A percentile compares a stretch with the other conserved stretches of the same genome.
Conservation (phyloP, 2,113 vertebrate species). For the Sinocyclocheilus maitianheensis region DNA sequence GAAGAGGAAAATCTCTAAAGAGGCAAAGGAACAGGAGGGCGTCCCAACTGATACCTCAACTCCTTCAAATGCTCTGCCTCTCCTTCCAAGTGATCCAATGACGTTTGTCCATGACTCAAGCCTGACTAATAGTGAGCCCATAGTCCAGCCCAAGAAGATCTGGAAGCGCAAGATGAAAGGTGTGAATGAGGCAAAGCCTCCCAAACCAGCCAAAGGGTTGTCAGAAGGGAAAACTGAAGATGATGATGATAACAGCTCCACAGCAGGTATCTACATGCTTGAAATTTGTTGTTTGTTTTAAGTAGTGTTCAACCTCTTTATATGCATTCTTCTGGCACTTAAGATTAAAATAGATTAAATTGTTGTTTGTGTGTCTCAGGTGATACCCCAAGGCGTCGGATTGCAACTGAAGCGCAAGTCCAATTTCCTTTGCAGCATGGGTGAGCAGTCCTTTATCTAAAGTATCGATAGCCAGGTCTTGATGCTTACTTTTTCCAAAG, state of each 20-base stretch:
- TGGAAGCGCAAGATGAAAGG: constrained; percentile 58
- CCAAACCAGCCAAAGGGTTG: constrained; percentile 49
- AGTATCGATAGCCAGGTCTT: neutral
- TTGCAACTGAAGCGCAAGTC: constrained; percentile 91
- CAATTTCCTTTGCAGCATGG: constrained; percentile 88
- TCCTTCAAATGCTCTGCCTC: constrained; percentile 40
- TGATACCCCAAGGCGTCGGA: constrained; percentile 81
- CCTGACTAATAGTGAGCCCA: constrained; percentile 56
- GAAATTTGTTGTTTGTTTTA: neutral
- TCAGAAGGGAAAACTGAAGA: constrained; percentile 60
- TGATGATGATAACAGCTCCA: constrained; percentile 66
- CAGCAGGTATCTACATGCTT: constrained; percentile 60
- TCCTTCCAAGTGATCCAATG: constrained; percentile 58
- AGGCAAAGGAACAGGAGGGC: constrained; percentile 40
- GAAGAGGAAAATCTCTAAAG: constrained; percentile 64
- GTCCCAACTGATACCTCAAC: constrained; percentile 41
- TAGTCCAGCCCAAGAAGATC: constrained; percentile 65
- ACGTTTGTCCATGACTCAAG: constrained; percentile 63
- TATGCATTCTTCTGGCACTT: neutral
- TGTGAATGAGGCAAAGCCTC: constrained; percentile 53
- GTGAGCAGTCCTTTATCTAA: constrained; percentile 67
- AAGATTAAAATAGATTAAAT: neutral
- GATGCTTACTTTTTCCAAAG: neutral
- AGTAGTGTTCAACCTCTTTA: neutral
- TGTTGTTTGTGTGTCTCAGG: constrained; percentile 70